phyloP scores from a whole-genome alignment of 1,140 invertebrate genomes.

The Bombus superbus region DNA sequence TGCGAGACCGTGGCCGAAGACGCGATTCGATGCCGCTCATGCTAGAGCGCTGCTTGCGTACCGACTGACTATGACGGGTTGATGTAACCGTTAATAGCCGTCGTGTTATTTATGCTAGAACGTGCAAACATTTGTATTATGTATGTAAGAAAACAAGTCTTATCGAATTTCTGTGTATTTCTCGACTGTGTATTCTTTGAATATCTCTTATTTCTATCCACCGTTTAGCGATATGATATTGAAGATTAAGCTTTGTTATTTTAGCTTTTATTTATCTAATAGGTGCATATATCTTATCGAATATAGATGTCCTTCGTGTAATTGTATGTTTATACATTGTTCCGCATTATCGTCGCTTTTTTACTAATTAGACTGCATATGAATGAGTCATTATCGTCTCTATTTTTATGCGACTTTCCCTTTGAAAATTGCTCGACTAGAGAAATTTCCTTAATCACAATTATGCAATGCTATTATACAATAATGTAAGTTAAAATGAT shows the following conservation, averaged over 20 bases:
- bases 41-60: not conserved
- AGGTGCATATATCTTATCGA: too few relatives aligned
- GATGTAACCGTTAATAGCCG: not conserved
- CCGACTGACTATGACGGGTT: not conserved
- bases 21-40: not conserved
- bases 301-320: too few relatives aligned
- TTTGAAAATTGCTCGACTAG: too few relatives aligned
- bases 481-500: not conserved
- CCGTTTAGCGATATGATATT: too few relatives aligned
- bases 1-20: not conserved
- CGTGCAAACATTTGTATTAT: not conserved
- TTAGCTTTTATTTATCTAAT: too few relatives aligned
- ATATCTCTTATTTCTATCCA: not conserved
- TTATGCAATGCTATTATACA: not conserved
- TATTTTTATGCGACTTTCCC: too few relatives aligned
- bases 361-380: too few relatives aligned
- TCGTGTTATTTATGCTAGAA: not conserved
- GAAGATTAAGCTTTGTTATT: too few relatives aligned
- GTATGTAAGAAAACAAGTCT: not conserved
- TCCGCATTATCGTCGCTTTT: too few relatives aligned
- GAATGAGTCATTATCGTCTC: too few relatives aligned
- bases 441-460: not conserved
- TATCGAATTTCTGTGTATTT: not conserved
- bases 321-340: too few relatives aligned
- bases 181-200: not conserved